Conservation (phyloP, 2,113 vertebrate genomes). For the Sarotherodon lohbergeri region DNA sequence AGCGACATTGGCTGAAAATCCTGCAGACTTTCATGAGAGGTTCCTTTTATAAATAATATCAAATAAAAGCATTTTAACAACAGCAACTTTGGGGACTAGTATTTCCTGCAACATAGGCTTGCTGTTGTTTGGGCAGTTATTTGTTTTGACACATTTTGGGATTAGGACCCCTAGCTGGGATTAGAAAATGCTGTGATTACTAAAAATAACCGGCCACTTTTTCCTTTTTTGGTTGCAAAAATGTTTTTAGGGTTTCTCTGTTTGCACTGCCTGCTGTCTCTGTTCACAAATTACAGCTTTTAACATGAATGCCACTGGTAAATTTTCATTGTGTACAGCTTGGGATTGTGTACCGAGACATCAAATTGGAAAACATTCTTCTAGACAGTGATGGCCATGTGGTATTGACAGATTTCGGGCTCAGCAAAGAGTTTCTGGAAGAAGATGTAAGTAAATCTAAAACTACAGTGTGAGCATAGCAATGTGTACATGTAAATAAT, state of each 20-base stretch:
- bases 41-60: background rate
- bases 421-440: slow-evolving; percentile 90
- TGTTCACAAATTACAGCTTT: background rate
- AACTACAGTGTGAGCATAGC: background rate
- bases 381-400: slow-evolving; percentile 86
- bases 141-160: background rate
- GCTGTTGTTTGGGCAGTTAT: background rate
- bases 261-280: background rate
- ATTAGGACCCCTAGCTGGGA: background rate
- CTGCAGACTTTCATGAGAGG: background rate
- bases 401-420: slow-evolving; percentile 88
- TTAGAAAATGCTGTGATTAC: background rate
- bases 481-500: background rate
- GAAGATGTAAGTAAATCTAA: slow-evolving; percentile 74
- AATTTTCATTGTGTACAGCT: slow-evolving; percentile 67
- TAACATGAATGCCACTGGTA: background rate
- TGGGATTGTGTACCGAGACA: slow-evolving; percentile 87
- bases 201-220: background rate
- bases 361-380: slow-evolving; percentile 91
- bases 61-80: background rate
- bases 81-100: background rate
- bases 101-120: background rate
- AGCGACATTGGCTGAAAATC: background rate
- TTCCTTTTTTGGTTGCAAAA: background rate
- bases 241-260: background rate